Evolutionary conservation across 2,797 vertebrate genomes (phyloP).

Genomic region (Thalassophryne amazonica): DNA sequence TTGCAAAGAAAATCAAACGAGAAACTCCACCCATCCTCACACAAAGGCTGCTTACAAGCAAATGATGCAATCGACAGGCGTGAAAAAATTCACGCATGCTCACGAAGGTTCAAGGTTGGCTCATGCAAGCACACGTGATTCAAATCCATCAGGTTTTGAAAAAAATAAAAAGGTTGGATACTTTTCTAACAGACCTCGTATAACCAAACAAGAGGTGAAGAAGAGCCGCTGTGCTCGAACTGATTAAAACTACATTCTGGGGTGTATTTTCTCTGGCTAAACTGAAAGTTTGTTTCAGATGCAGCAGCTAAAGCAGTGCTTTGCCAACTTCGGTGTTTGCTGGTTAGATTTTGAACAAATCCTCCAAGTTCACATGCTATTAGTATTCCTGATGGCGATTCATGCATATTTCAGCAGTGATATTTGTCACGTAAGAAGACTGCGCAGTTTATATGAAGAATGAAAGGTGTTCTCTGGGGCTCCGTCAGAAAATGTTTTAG

Average conservation of each 20-base stretch:
- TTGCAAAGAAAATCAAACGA: too few species aligned
- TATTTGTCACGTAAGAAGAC: constrained; percentile 1
- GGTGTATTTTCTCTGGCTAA: constrained; percentile 66
- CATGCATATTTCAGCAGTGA: constrained; percentile 17
- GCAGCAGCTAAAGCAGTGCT: constrained; percentile 51
- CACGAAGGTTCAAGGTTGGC: too few species aligned
- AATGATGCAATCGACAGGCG: too few species aligned
- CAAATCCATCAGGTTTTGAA: too few species aligned
- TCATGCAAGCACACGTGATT: too few species aligned
- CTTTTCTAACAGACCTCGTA: too few species aligned
- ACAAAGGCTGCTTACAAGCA: too few species aligned
- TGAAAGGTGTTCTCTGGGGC: background rate
- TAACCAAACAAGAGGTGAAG: constrained; percentile 53
- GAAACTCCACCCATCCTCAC: too few species aligned
- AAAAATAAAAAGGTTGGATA: too few species aligned
- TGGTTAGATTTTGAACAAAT: constrained; percentile 52
- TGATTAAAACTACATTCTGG: constrained; percentile 75
- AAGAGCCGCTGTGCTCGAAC: constrained; percentile 59
- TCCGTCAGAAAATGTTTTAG: background rate
- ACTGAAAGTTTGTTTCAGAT: constrained; percentile 75
- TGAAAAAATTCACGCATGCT: too few species aligned
- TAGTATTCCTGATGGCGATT: constrained; percentile 15
- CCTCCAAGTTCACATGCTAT: constrained; percentile 3
- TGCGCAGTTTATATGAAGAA: background rate
- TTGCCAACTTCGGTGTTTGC: constrained; percentile 68